These are phyloP conservation scores for Palythoa caribaeorum DNA, from an alignment of 92 coral and sea anemone species.

Conservation along the genomic window DNA sequence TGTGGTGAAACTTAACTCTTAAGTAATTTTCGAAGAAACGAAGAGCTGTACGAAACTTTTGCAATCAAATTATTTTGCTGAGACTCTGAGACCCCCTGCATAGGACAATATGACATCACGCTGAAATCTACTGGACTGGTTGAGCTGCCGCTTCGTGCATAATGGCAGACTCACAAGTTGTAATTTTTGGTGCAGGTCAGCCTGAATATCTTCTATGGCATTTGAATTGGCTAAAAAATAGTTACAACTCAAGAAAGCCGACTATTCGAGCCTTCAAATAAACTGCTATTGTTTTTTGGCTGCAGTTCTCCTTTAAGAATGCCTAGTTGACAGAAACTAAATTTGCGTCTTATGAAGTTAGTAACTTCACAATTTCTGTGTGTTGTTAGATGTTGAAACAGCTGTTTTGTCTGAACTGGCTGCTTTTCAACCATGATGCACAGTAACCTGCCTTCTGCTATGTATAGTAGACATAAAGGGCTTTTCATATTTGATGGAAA, in stretches of 20 bases:
- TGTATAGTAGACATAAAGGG: no score
- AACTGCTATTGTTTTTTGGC: neutral
- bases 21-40: neutral
- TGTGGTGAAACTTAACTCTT: neutral
- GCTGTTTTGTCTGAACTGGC: no score
- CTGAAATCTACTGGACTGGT: neutral
- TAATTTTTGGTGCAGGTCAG: neutral
- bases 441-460: no score
- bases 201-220: no score
- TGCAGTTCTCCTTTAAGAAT: no score
- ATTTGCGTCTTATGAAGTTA: no score
- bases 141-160: neutral
- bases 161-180: neutral
- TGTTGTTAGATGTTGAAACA: no score
- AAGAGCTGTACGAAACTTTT: neutral
- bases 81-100: neutral
- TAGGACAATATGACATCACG: slow-evolving; percentile 20
- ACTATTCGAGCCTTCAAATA: neutral
- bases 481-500: no score
- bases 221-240: neutral
- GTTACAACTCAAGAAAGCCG: no score
- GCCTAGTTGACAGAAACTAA: no score
- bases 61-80: neutral
- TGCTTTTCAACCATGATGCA: no score
- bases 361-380: no score